These are phyloP conservation scores for Papilio glaucus DNA, from an alignment of 1,140 invertebrate genomes.

Conservation along the genomic window DNA sequence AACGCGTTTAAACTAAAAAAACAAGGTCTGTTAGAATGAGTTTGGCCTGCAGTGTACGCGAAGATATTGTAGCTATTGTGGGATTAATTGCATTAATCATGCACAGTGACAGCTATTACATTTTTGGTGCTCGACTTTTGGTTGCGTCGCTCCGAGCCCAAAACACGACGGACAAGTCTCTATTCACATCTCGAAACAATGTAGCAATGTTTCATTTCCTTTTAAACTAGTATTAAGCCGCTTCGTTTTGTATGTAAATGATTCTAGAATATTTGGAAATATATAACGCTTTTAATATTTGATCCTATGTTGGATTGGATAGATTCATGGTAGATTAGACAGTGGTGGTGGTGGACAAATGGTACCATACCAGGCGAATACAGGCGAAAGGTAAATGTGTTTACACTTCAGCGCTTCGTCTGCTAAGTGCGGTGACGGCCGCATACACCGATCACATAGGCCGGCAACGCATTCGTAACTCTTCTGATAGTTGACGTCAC, in stretches of 20 bases:
- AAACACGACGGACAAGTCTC: conserved; percentile 61
- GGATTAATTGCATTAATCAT: conserved; percentile 83
- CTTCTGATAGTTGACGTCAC: no score
- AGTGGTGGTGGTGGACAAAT: no score
- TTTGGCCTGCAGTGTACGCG: conserved; percentile 55
- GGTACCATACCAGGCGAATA: no score
- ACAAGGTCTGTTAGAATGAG: conserved; percentile 39
- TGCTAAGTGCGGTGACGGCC: no score
- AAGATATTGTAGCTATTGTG: conserved; percentile 69
- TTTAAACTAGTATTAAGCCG: conserved; percentile 40
- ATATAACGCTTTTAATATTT: conserved; percentile 23
- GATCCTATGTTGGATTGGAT: no score
- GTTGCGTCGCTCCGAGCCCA: conserved; percentile 52
- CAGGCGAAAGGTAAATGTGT: no score
- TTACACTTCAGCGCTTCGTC: no score
- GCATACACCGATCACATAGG: no score
- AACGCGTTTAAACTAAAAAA: conserved; percentile 1
- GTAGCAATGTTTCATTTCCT: conserved; percentile 57
- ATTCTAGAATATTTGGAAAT: conserved; percentile 36
- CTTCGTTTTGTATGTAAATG: neutral
- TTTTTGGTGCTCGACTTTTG: conserved; percentile 82
- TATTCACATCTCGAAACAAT: conserved; percentile 67
- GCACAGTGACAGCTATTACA: conserved; percentile 80
- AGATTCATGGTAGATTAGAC: no score
- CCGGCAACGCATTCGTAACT: no score